Evolutionary conservation across 2,113 vertebrate genomes (phyloP).

Genomic region (Bubalus kerabau): DNA sequence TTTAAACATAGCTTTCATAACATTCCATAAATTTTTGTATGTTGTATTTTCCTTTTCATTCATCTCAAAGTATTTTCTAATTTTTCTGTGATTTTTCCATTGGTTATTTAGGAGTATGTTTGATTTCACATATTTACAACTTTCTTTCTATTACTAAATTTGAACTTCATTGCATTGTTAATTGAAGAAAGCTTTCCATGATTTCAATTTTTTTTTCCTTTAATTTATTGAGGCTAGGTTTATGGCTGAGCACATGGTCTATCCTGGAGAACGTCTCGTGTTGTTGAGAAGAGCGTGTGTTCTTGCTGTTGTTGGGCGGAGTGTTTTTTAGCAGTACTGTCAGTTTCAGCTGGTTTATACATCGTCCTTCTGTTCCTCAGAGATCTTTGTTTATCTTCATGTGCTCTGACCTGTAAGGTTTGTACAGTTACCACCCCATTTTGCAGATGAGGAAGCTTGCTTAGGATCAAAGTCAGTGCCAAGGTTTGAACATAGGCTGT

Average conservation of each 20-base stretch:
- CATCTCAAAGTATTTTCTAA: background rate
- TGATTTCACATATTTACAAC: background rate
- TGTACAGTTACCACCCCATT: background rate
- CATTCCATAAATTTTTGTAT: background rate
- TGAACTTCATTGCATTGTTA: background rate
- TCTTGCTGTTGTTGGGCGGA: background rate
- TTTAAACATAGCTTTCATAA: background rate
- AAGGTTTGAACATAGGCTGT: background rate
- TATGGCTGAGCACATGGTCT: background rate
- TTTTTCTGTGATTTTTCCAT: background rate
- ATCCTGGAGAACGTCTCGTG: fast-evolving
- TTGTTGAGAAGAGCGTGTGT: background rate
- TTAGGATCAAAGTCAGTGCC: background rate
- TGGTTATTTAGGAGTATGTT: background rate
- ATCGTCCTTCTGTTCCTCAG: background rate
- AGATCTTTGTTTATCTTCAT: background rate
- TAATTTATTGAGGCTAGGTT: background rate
- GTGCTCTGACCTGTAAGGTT: background rate
- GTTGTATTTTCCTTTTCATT: background rate
- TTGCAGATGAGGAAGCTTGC: background rate
- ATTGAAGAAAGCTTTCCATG: background rate
- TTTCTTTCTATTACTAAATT: background rate
- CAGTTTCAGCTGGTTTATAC: background rate
- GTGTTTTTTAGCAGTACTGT: background rate
- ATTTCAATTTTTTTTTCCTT: background rate